Conservation (phyloP, 2,797 vertebrate species). For the Hozukius guyotensis region DNA sequence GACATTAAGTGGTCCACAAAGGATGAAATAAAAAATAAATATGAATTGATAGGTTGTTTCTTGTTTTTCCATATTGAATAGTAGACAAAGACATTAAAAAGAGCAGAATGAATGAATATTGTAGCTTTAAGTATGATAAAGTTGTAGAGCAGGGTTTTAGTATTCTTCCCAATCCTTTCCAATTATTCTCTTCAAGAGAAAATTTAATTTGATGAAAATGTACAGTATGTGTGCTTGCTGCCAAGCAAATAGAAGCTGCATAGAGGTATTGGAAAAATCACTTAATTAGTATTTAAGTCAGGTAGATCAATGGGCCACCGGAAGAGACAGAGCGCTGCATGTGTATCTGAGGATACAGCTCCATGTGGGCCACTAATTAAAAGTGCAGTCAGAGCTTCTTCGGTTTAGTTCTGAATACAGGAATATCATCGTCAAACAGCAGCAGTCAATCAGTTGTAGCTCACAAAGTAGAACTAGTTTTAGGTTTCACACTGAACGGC, state of each 20-base stretch:
- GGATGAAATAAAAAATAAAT: too few species aligned
- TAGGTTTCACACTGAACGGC: background rate
- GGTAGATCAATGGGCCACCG: background rate
- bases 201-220: background rate
- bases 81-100: too few species aligned
- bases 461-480: background rate
- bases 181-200: background rate
- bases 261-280: background rate
- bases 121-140: background rate
- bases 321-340: background rate
- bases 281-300: slow-evolving; percentile 21
- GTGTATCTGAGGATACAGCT: background rate
- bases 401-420: background rate
- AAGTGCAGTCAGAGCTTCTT: slow-evolving; percentile 27
- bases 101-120: too few species aligned
- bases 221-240: background rate
- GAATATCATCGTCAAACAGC: background rate
- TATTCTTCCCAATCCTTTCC: background rate
- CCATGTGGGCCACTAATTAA: slow-evolving; percentile 8
- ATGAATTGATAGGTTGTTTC: too few species aligned
- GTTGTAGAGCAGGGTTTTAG: background rate
- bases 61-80: too few species aligned
- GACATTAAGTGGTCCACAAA: too few species aligned
- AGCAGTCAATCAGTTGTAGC: background rate
- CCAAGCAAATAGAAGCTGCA: background rate